Base-by-base conservation (phyloP, 2,797 vertebrate genomes). In the Neosilurus hyrtlii region DNA sequence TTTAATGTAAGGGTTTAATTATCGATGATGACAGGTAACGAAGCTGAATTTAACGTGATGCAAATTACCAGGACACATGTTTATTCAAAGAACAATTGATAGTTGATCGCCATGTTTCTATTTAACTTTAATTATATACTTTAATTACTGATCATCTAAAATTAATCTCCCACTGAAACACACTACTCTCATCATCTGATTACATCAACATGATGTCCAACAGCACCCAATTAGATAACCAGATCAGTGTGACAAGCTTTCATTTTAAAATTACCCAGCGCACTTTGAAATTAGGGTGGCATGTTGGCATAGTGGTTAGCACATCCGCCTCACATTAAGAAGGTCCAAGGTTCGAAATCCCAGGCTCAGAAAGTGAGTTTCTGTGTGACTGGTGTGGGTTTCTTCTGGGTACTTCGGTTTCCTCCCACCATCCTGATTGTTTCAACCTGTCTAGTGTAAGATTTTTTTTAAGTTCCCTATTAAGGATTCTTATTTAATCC, bases 21-120 rank as follows among this genome's bases (percentile, higher is more conserved):
- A 26, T 68, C 20, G 26, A 56, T 35, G 15, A 11, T 24, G 37
- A 9, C 59, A 24, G 6, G 56, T 35, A 78, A 65, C 18, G 37
- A 63, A 63, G 35, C 37, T 12, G n/a, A 51, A 61, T 51, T 78
- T 78, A 51, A 78, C 59, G 51, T 20, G 76, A 78, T 52, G 76
- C 76, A 78, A 52, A 65, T 78, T 52, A 78, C 8, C 76, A 51
- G 1, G 61, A 22, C 16, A 14, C 49, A 16, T 67, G 63, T 66
- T 67, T 22, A 66, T 79, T 54, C n/a, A 30, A 30, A 65, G 1
- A 20, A 54, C 43, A 51, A 12, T 20, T 65, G 43, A 65, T 52
- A 65, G n/a, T 26, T 15, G 18, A 68, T 80, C 8, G 63, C 62
- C 49, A 2, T 56, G 77, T 65, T 79, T 66, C 18, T 68, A 54